A percentile compares a stretch with the other conserved stretches of the same genome.
Evolutionary conservation across 1,140 invertebrate genomes (phyloP).

Genomic region (Whitmania pigra): DNA sequence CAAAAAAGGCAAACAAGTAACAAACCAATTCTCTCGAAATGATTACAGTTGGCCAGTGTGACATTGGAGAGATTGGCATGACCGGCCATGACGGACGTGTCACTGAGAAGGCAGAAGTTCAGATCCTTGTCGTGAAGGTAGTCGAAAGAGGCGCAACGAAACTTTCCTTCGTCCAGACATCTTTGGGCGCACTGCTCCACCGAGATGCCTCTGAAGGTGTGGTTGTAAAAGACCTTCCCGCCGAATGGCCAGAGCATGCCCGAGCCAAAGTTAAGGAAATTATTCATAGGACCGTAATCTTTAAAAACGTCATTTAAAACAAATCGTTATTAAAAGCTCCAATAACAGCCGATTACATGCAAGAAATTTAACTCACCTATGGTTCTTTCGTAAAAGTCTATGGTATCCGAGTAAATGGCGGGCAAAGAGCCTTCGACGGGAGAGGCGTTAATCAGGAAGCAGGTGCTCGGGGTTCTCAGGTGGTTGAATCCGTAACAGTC

Average conservation of each 20-base stretch:
- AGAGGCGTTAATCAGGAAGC: constrained; percentile 33
- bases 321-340: too few relatives aligned
- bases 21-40: constrained; percentile 38
- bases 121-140: constrained; percentile 31
- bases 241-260: constrained; percentile 33
- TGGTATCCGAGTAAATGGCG: constrained; percentile 3
- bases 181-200: constrained; percentile 36
- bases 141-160: constrained; percentile 37
- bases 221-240: constrained; percentile 33
- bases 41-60: constrained; percentile 31
- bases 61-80: constrained; percentile 31
- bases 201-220: constrained; percentile 32
- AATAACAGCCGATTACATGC: too few relatives aligned
- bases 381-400: not conserved
- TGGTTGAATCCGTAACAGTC: constrained; percentile 36
- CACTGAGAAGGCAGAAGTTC: constrained; percentile 34
- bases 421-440: constrained; percentile 28
- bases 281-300: constrained; percentile 30
- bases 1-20: not conserved
- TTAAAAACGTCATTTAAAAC: not conserved
- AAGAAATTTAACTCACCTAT: not conserved
- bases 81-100: constrained; percentile 35
- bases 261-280: constrained; percentile 37
- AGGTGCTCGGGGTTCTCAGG: constrained; percentile 29
- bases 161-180: constrained; percentile 34